Conservation (phyloP, 2,888 invertebrate species). For the Scaptomyza flava region DNA sequence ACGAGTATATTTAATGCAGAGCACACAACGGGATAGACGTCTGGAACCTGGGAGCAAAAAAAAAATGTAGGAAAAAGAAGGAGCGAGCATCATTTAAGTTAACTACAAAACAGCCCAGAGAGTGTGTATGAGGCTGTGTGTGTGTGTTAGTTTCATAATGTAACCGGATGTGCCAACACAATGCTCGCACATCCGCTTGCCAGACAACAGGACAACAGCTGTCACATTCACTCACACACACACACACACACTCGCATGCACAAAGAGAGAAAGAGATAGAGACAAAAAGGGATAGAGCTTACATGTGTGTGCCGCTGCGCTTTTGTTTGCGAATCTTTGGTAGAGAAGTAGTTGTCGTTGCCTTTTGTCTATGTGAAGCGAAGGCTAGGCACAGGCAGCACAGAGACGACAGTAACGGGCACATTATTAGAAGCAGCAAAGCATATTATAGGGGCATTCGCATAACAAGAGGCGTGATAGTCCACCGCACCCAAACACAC, state of each 20-base stretch:
- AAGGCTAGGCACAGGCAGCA: slow-evolving; percentile 4
- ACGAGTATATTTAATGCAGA: slow-evolving; percentile 61
- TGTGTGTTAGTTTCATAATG: slow-evolving; percentile 72
- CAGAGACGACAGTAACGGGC: slow-evolving; percentile 65
- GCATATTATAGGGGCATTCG: slow-evolving; percentile 78
- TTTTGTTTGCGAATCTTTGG: slow-evolving; percentile 72
- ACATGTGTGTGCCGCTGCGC: slow-evolving; percentile 55
- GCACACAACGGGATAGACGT: slow-evolving; percentile 46
- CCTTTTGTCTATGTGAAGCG: slow-evolving; percentile 47
- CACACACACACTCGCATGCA: slow-evolving; percentile 34
- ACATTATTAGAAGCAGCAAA: slow-evolving; percentile 75
- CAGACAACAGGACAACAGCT: slow-evolving; percentile 76
- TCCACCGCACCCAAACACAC: slow-evolving; percentile 15
- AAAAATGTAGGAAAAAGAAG: slow-evolving; percentile 27
- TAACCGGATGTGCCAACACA: slow-evolving; percentile 79
- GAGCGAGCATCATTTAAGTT: slow-evolving; percentile 66
- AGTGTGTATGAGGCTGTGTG: slow-evolving; percentile 31
- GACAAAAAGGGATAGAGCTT: not conserved
- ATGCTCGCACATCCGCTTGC: slow-evolving; percentile 77
- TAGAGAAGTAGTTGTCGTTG: slow-evolving; percentile 37
- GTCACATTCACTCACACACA: slow-evolving; percentile 62
- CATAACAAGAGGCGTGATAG: slow-evolving; percentile 71
- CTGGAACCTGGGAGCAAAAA: slow-evolving; percentile 31
- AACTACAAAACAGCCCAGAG: slow-evolving; percentile 50
- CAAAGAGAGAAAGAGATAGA: slow-evolving; percentile 35